Evolutionary conservation across 2,797 vertebrate species (phyloP), one percentile per base, ranked within the genome.

Genomic region (Anguilla pacifica): DNA sequence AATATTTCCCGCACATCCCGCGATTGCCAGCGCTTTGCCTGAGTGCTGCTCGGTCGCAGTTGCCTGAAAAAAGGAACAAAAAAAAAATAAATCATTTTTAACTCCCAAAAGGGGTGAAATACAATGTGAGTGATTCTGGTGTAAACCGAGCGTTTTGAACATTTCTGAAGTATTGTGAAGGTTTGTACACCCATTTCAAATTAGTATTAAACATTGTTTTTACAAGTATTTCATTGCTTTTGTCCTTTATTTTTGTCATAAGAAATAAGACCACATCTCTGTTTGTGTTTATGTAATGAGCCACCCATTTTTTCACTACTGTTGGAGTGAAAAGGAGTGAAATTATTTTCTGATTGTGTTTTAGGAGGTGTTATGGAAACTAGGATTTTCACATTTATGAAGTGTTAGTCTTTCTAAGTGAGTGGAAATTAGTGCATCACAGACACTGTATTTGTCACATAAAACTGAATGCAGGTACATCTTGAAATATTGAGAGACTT

Each of bases 181-280:
- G 91, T 94, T 91, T 96, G 93, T 94, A 91, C 88, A 92, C 88
- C 93, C 89, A 89, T 94, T 90, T 94, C 91, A 92, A 95, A 92
- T 91, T 94, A 94, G 92, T 92, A 96, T 96, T 96, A 96, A 96
- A 96, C 91, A 91, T 77, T 90, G 89, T 92, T 89, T 81, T 92
- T 95, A 89, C 91, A 95, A 96, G 93, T 91, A 90, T 92, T 88
- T 93, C 85, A 86, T 92, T 94, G 92, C 94, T 94, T 93, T 93
- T 94, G 91, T 95, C 94, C 49, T 87, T 89, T 88, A 53, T 87
- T 84, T 83, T 88, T 86, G 46, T 6, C 88, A 11, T 83, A 88
- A 92, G 92, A 92, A 83, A 90, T 91, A 89, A 91, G 87, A 88
- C 35, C 4, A 89, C 90, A 91, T 90, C 28, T 84, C 13, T 84